phyloP scores from a whole-genome alignment of 1,140 invertebrate genomes.

The Mycetomoellerius zeteki region DNA sequence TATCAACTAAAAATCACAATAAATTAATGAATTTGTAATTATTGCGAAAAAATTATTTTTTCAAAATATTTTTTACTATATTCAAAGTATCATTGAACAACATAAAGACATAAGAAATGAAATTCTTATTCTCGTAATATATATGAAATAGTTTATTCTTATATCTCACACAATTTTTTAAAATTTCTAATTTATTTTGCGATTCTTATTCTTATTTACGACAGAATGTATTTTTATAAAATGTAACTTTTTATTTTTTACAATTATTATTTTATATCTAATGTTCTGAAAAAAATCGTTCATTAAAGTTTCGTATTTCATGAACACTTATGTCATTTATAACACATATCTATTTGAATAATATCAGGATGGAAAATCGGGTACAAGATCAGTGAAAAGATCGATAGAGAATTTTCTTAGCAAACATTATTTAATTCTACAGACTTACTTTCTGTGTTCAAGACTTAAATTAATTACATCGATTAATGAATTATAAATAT shows the following conservation, averaged over 20 bases:
- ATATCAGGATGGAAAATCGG: background rate
- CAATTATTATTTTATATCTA: slow-evolving; percentile 3
- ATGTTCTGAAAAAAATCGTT: slow-evolving; percentile 17
- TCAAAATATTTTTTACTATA: background rate
- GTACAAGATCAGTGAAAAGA: background rate
- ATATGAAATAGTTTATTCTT: background rate
- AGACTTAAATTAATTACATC: slow-evolving; percentile 78
- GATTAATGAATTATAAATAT: slow-evolving; percentile 75
- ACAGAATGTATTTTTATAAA: background rate
- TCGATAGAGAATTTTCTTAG: slow-evolving; percentile 48
- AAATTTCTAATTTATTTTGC: background rate
- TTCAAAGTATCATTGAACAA: background rate
- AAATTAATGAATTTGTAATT: slow-evolving; percentile 2
- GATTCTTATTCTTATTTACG: background rate
- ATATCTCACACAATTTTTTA: background rate
- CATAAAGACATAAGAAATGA: background rate
- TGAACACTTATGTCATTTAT: background rate
- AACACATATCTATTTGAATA: background rate
- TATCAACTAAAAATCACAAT: background rate
- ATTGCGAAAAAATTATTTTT: background rate
- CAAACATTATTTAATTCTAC: slow-evolving; percentile 73
- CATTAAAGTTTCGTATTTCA: background rate
- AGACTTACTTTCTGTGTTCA: slow-evolving; percentile 57
- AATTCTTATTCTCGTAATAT: background rate
- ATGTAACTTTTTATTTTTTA: background rate